Percentiles rank a stretch among this genome's conserved stretches.
Conservation (phyloP, 2,888 invertebrate genomes). For the Hirtodrosophila duncani region DNA sequence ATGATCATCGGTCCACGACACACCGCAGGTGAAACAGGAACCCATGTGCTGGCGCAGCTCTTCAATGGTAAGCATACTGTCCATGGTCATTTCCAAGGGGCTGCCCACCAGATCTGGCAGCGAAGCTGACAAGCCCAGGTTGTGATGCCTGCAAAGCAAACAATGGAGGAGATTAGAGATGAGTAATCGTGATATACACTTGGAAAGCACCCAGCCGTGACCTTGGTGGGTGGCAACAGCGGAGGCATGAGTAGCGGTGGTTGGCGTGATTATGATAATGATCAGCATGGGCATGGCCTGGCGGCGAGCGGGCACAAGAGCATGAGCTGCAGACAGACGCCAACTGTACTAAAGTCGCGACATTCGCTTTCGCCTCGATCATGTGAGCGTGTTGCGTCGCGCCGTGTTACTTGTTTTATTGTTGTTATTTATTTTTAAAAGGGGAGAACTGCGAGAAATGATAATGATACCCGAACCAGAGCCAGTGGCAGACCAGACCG, state of each 20-base stretch:
- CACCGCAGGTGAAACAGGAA: slow-evolving; percentile 88
- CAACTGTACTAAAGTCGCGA: slow-evolving; percentile 42
- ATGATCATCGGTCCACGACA: slow-evolving; percentile 88
- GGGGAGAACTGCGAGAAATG: slow-evolving; percentile 15
- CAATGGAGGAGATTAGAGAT: slow-evolving; percentile 2
- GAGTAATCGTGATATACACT: slow-evolving; percentile 11
- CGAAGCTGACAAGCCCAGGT: slow-evolving; percentile 77
- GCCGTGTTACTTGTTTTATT: slow-evolving; percentile 4
- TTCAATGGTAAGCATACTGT: slow-evolving; percentile 84
- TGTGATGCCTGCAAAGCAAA: slow-evolving; percentile 73
- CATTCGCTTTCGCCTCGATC: slow-evolving; percentile 51
- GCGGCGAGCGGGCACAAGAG: slow-evolving; percentile 1
- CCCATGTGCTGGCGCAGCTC: slow-evolving; percentile 85
- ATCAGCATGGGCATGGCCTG: slow-evolving; percentile 25
- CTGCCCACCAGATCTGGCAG: slow-evolving; percentile 77
- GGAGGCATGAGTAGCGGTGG: slow-evolving; percentile 8
- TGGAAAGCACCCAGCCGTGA: slow-evolving; percentile 39
- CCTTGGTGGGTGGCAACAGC: slow-evolving; percentile 52
- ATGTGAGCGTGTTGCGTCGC: slow-evolving; percentile 53
- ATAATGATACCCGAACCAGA: slow-evolving; percentile 29
- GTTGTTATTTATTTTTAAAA: slow-evolving; percentile 16
- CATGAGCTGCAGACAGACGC: slow-evolving; percentile 18
- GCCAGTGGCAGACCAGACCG: slow-evolving; percentile 5
- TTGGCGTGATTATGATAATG: slow-evolving; percentile 64
- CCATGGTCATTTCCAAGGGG: slow-evolving; percentile 76